phyloP scores from a whole-genome alignment of 2,888 invertebrate genomes.

The Apocheima hispidaria region DNA sequence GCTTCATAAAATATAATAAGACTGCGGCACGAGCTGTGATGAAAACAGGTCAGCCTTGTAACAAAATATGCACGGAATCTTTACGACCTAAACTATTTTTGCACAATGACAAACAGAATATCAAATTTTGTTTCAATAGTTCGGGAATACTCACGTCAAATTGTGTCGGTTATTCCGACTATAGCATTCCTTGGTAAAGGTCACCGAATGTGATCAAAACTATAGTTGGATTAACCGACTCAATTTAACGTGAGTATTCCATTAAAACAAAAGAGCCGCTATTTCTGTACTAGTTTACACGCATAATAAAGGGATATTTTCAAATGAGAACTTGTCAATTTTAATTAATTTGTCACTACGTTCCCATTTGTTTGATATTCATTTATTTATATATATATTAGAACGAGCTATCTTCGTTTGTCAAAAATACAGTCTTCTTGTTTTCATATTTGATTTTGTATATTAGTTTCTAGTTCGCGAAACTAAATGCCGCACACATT shows the following conservation, averaged over 20 bases:
- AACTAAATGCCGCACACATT: too few relatives aligned
- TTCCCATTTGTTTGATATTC: neutral
- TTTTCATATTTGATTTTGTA: neutral
- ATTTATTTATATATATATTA: neutral
- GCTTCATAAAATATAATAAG: constrained; percentile 83
- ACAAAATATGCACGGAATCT: constrained; percentile 33
- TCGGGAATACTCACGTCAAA: too few relatives aligned
- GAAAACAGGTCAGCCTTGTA: constrained; percentile 64
- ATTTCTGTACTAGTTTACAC: neutral
- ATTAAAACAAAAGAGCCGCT: neutral
- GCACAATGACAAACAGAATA: constrained; percentile 14
- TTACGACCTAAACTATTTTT: constrained; percentile 31
- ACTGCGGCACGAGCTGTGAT: constrained; percentile 62
- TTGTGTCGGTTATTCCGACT: too few relatives aligned
- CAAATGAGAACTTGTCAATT: constrained; percentile 5
- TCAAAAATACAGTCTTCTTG: constrained; percentile 10
- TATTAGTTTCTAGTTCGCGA: neutral
- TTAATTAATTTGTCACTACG: constrained; percentile 26
- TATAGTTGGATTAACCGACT: too few relatives aligned
- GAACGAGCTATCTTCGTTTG: constrained; percentile 13
- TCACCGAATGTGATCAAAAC: too few relatives aligned
- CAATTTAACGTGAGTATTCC: too few relatives aligned
- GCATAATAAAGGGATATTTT: neutral
- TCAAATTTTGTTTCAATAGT: too few relatives aligned
- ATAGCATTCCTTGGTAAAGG: too few relatives aligned